Evolutionary conservation across 2,113 vertebrate genomes (phyloP), one percentile per base, ranked within the genome.

Genomic region (Candoia aspera): DNA sequence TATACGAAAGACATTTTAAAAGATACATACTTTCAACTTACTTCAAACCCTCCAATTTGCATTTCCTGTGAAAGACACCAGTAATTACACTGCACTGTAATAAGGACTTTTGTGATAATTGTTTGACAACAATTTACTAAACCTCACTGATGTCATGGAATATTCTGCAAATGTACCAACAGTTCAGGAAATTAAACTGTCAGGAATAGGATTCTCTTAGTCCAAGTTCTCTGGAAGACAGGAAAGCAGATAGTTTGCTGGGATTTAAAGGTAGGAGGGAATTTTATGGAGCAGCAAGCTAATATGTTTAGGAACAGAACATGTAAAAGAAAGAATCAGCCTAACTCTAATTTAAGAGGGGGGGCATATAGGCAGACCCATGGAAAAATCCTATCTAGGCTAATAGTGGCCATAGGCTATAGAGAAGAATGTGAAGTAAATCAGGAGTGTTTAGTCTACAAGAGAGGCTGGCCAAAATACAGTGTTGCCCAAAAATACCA

Each of bases 1-100:
- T 94, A 96, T 87, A 95, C 83, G 53, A 86, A 96, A 92, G 83
- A 87, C 88, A 96, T 94, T 95, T 91, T n/a, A 94, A 94, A 96
- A 96, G 88, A 88, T 26, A 42, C 42, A 95, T 91, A 90, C 42
- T 90, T 64, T 91, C 94, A 94, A 88, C 94, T 95, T 95, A 95
- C 68, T 60, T 84, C 46, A 89, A 84, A 62, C 87, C 12, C 29
- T 84, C 23, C 46, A 62, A 62, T 84, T 49, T 84, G n/a, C 57
- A 92, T 89, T 54, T 89, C 46, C 73, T n/a, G 37, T 79, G 24
- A 79, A 89, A 55, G 73, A 84, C 2, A 29, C 6, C 57, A 86
- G 54, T 42, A 37, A 42, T 58, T 57, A 87, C 26, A 84, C 6
- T 64, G 11, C 79, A 89, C 24, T 0, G 0, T 26, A 83, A 19